A percentile compares a stretch with the other conserved stretches of the same genome.
phyloP scores from a whole-genome alignment of 64 coral and sea anemone species.

The Stylophora pistillata region DNA sequence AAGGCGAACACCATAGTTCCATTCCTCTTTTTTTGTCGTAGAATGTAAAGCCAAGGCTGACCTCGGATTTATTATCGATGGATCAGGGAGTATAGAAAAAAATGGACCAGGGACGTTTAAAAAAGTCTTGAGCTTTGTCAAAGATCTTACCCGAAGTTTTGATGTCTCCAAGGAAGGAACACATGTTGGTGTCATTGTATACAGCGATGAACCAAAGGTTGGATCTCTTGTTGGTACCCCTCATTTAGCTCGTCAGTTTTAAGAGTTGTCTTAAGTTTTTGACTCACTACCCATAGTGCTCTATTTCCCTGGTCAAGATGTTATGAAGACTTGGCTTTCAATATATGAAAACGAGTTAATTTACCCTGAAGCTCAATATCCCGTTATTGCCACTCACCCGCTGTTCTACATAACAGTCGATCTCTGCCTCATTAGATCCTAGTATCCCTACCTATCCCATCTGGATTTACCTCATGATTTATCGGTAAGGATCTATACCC shows the following conservation, averaged over 20 bases:
- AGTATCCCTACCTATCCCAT: too few relatives aligned
- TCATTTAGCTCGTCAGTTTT: background rate
- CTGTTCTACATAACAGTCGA: too few relatives aligned
- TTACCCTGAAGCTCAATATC: too few relatives aligned
- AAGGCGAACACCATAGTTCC: background rate
- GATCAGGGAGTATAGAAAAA: constrained; percentile 68
- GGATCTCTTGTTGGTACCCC: background rate
- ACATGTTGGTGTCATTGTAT: constrained; percentile 53
- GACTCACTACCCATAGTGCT: too few relatives aligned
- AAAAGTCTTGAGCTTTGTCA: constrained; percentile 44
- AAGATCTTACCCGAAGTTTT: constrained; percentile 34
- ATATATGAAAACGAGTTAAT: too few relatives aligned
- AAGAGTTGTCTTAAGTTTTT: too few relatives aligned
- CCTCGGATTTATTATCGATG: constrained; percentile 70
- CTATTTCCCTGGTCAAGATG: too few relatives aligned
- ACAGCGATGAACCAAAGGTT: constrained; percentile 1
- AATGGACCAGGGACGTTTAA: constrained; percentile 45
- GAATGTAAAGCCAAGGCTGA: constrained; percentile 67
- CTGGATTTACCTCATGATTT: too few relatives aligned
- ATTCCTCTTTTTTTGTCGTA: background rate
- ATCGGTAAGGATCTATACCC: too few relatives aligned
- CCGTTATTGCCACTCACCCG: too few relatives aligned
- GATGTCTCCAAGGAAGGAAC: constrained; percentile 52
- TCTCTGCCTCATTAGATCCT: too few relatives aligned
- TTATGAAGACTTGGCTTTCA: too few relatives aligned